Evolutionary conservation across 2,888 invertebrate species (phyloP), one percentile per base, ranked within the genome.

Genomic region (Busseola fusca): DNA sequence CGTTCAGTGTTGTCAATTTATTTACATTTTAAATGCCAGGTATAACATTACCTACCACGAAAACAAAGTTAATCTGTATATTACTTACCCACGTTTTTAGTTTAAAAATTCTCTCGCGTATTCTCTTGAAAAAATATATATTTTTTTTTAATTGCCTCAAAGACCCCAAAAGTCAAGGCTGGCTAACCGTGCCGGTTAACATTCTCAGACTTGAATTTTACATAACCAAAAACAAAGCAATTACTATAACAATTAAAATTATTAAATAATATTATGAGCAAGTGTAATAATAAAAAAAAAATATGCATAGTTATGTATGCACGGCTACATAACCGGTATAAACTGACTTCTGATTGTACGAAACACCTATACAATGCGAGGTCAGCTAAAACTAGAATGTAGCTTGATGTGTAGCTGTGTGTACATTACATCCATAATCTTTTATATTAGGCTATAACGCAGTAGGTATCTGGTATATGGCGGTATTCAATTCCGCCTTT

Each of bases 161-260:
- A 74, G 78, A 52, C 52, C 58, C 73, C 71, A 72, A 79, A 48
- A 14, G 48, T 57, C 82, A 79, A 78, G 73, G 82, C 67, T 60
- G 27, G 14, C 52, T n/a, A n/a, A n/a, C n/a, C n/a, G n/a, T n/a
- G n/a, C 34, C 21, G 30, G 21, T 30, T 52, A 45, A 52, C n/a
- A 27, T 70, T 81, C 78, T 67, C 67, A 68, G 60, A 54, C 40
- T 57, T 42, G 9, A 60, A 64, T 42, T 81, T 77, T 67, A 78
- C 65, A 70, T 68, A 69, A 67, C n/a, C 34, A 34, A 34, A n/a
- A 71, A 69, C 57, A 37, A 69, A 79, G 74, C 12, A 64, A 66
- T 63, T 56, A 69, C 25, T 48, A 54, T 54, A 50, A 65, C 52
- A 75, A 70, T 76, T 82, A 72, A 40, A 70, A 66, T 70, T 45